Evolutionary conservation across 2,888 invertebrate species (phyloP).

Genomic region (Lepidocyrtinus sp.): DNA sequence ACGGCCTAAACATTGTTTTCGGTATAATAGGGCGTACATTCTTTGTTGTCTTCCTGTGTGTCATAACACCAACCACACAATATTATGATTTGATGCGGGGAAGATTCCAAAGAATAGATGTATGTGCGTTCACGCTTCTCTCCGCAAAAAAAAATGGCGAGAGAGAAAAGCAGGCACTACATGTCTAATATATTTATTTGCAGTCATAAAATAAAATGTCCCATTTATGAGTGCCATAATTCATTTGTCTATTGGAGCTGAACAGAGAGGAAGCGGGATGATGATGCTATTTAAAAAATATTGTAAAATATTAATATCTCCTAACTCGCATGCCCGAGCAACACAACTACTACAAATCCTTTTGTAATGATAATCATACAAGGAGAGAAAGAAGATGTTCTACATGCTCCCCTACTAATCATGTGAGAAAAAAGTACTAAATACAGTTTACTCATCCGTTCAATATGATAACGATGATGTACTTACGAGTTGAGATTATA

Average conservation of each 20-base stretch:
- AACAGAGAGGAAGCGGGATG: not conserved
- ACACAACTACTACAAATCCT: not conserved
- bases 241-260: constrained; percentile 31
- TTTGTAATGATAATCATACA: constrained; percentile 30
- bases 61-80: too few species aligned
- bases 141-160: too few species aligned
- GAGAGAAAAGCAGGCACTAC: too few species aligned
- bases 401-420: constrained; percentile 23
- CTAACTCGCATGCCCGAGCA: too few species aligned
- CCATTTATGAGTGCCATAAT: constrained; percentile 54
- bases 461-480: constrained; percentile 42
- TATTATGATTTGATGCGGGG: too few species aligned
- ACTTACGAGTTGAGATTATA: not conserved
- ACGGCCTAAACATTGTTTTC: not conserved
- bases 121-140: too few species aligned
- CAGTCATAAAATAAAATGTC: constrained; percentile 56
- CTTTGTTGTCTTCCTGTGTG: not conserved
- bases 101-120: too few species aligned
- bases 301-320: too few species aligned
- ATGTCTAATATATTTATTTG: constrained; percentile 8
- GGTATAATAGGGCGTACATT: not conserved
- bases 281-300: too few species aligned
- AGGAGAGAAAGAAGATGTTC: constrained; percentile 13
- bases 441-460: constrained; percentile 40
- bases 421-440: constrained; percentile 36